Conservation (phyloP, 2,888 invertebrate species). For the Merodon equestris region DNA sequence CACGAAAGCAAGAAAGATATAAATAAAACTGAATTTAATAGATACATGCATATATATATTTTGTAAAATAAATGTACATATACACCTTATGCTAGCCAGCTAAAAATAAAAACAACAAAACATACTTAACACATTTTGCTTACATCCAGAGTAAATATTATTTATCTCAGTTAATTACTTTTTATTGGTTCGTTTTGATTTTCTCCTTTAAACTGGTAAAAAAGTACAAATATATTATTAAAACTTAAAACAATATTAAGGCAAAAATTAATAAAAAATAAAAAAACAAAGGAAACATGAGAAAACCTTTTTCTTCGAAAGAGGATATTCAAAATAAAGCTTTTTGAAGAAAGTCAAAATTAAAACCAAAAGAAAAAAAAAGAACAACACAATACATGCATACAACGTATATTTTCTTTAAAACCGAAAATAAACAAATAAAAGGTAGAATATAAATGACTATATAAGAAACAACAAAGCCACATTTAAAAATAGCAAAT, state of each 20-base stretch:
- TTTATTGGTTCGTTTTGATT: slow-evolving; percentile 13
- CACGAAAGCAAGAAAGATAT: slow-evolving; percentile 17
- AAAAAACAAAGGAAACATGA: slow-evolving; percentile 53
- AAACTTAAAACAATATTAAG: slow-evolving; percentile 51
- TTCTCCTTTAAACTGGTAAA: slow-evolving; percentile 66
- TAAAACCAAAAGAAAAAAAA: slow-evolving; percentile 68
- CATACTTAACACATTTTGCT: slow-evolving; percentile 23
- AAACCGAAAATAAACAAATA: slow-evolving; percentile 36
- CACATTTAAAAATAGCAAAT: slow-evolving; percentile 54
- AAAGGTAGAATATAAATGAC: slow-evolving; percentile 33
- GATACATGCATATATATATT: slow-evolving; percentile 8
- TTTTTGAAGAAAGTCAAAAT: slow-evolving; percentile 63
- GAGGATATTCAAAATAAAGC: slow-evolving; percentile 18
- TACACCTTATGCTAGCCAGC: slow-evolving; percentile 39
- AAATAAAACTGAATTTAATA: slow-evolving; percentile 13
- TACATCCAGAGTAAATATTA: slow-evolving; percentile 7
- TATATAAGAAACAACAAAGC: slow-evolving; percentile 42
- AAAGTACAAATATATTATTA: slow-evolving; percentile 66
- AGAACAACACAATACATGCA: slow-evolving; percentile 62
- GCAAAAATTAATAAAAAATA: slow-evolving; percentile 7
- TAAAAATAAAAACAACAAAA: slow-evolving; percentile 22
- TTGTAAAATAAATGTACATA: slow-evolving; percentile 56
- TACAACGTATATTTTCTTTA: background rate
- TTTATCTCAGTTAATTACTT: slow-evolving; percentile 5
- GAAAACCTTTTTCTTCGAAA: slow-evolving; percentile 53